Evolutionary conservation across 2,113 vertebrate species (phyloP).

Genomic region (Ciconia maguari): DNA sequence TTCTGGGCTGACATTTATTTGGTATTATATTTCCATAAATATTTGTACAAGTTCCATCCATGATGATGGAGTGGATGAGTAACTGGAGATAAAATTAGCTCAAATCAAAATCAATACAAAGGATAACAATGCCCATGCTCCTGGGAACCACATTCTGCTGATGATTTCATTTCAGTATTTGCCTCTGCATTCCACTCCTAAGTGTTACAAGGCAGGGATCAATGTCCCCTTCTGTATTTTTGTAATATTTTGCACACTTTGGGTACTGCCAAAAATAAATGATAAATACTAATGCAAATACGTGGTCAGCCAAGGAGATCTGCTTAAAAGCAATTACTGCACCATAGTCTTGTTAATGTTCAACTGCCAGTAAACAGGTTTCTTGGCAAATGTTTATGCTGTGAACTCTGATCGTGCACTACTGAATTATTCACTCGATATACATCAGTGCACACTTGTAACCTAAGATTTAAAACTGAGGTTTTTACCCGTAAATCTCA

Average conservation of each 20-base stretch:
- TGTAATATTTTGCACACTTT: neutral
- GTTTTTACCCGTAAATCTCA: neutral
- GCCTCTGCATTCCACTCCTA: neutral
- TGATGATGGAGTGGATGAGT: neutral
- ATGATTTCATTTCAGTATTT: neutral
- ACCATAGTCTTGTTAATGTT: constrained; percentile 2
- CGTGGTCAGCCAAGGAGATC: neutral
- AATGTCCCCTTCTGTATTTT: neutral
- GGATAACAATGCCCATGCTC: neutral
- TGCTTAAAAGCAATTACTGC: constrained; percentile 4
- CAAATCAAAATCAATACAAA: neutral
- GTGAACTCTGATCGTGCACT: neutral
- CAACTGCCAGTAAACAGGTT: neutral
- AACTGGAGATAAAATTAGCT: constrained; percentile 13
- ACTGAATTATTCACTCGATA: neutral
- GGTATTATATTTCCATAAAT: neutral
- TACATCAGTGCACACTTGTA: neutral
- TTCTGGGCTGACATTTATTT: neutral
- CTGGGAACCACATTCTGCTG: neutral
- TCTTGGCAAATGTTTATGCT: neutral
- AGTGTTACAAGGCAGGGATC: neutral
- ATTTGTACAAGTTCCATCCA: neutral
- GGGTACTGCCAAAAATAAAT: constrained; percentile 1
- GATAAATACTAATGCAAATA: neutral
- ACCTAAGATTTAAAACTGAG: neutral